Evolutionary conservation across 2,797 vertebrate species (phyloP).

Genomic region (Phrynocephalus forsythii): DNA sequence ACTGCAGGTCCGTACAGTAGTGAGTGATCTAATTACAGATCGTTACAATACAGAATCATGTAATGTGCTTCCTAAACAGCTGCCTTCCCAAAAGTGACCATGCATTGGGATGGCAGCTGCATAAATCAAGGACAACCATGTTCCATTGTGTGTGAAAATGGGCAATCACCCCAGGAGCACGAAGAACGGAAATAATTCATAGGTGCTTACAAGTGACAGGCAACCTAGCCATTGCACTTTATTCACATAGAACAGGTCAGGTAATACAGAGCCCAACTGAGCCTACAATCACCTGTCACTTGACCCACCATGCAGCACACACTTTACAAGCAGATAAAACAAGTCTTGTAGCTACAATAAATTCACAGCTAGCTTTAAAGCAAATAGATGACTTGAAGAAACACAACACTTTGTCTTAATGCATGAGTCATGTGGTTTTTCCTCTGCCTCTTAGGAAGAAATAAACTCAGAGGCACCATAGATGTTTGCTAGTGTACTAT

Average conservation of each 20-base stretch:
- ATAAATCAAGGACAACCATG: neutral
- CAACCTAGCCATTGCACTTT: conserved; percentile 39
- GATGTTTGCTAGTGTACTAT: too few relatives aligned
- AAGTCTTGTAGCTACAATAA: neutral
- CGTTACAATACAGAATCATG: neutral
- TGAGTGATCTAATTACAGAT: neutral
- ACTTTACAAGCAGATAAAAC: neutral
- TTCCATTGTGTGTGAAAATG: conserved; percentile 29
- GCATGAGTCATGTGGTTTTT: neutral
- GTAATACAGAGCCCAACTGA: neutral
- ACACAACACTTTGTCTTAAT: neutral
- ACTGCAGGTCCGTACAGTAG: neutral
- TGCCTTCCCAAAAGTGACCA: conserved; percentile 45
- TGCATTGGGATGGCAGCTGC: conserved; percentile 9
- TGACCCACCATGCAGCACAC: too few relatives aligned
- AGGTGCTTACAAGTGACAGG: conserved; percentile 23
- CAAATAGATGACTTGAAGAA: neutral
- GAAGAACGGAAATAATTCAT: conserved; percentile 31
- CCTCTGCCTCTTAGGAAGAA: neutral
- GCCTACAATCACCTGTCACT: neutral
- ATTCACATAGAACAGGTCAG: neutral
- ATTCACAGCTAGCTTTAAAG: neutral
- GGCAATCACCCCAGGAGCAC: conserved; percentile 16
- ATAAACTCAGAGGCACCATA: neutral
- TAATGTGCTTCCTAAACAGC: conserved; percentile 28